Conservation (phyloP, 1,140 invertebrate genomes). For the Dinothrombium tinctorium region DNA sequence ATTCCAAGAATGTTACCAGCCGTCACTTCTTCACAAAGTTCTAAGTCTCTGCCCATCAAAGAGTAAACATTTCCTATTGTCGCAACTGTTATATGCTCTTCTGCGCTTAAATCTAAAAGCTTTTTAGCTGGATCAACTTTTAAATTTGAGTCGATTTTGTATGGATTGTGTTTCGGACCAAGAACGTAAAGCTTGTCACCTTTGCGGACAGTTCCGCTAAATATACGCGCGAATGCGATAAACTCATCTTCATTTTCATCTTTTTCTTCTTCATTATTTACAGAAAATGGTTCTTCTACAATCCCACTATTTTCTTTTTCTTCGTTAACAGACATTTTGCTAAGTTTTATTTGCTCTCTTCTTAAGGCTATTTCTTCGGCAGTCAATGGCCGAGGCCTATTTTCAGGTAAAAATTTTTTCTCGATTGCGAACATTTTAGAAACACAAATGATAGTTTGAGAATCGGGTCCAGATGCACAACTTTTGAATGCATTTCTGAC, state of each 20-base stretch:
- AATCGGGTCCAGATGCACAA: slow-evolving; percentile 1
- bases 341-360: slow-evolving; percentile 32
- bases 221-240: slow-evolving; percentile 77
- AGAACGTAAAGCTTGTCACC: slow-evolving; percentile 60
- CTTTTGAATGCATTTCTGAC: slow-evolving; percentile 31
- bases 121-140: slow-evolving; percentile 28
- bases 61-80: slow-evolving; percentile 52
- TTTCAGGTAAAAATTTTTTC: slow-evolving; percentile 35
- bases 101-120: slow-evolving; percentile 37
- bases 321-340: neutral
- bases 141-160: slow-evolving; percentile 1
- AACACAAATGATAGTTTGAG: slow-evolving; percentile 48
- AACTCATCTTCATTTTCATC: slow-evolving; percentile 33
- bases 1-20: slow-evolving; percentile 80
- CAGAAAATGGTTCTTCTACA: neutral
- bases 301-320: slow-evolving; percentile 15
- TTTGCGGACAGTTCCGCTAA: slow-evolving; percentile 54
- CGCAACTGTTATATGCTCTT: slow-evolving; percentile 33
- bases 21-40: slow-evolving; percentile 45
- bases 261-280: neutral
- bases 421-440: slow-evolving; percentile 72
- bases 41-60: slow-evolving; percentile 78
- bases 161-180: slow-evolving; percentile 68
- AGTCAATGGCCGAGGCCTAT: slow-evolving; percentile 43
- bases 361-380: slow-evolving; percentile 43